These are phyloP conservation scores for Jacana jacana DNA, from an alignment of 2,113 vertebrate species.

Conservation along the genomic window DNA sequence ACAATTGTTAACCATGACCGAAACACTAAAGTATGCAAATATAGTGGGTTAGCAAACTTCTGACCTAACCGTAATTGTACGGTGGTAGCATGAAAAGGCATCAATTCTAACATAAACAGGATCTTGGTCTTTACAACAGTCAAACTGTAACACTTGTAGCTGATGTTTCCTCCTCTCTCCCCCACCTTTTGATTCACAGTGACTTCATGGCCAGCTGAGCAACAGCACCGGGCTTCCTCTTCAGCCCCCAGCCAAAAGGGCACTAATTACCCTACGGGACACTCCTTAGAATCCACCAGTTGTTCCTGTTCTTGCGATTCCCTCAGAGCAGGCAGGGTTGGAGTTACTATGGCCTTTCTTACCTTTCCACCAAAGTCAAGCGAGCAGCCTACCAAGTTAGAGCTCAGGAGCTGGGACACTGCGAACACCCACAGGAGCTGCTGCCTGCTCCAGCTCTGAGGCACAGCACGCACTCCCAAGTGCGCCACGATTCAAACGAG, in stretches of 20 bases:
- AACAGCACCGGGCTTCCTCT: background rate
- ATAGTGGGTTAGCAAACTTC: rapidly evolving
- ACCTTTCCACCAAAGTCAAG: background rate
- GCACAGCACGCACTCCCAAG: rapidly evolving
- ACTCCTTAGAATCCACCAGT: no score
- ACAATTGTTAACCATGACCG: background rate
- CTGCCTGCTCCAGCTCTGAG: background rate
- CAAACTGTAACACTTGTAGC: background rate
- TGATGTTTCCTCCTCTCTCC: background rate
- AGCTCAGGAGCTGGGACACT: background rate
- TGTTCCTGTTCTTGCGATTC: rapidly evolving
- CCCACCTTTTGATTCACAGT: background rate
- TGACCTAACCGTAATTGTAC: background rate
- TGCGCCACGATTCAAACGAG: rapidly evolving
- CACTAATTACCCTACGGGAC: rapidly evolving
- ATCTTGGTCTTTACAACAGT: background rate
- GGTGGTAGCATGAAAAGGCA: background rate
- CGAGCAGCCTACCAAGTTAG: rapidly evolving
- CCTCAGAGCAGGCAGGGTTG: background rate
- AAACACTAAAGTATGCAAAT: background rate
- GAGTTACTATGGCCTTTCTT: background rate
- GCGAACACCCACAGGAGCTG: background rate
- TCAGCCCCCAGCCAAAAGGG: background rate
- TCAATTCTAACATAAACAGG: background rate
- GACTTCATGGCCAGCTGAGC: background rate